phyloP scores from a whole-genome alignment of 2,113 vertebrate genomes.

The Nothocercus nigrocapillus region DNA sequence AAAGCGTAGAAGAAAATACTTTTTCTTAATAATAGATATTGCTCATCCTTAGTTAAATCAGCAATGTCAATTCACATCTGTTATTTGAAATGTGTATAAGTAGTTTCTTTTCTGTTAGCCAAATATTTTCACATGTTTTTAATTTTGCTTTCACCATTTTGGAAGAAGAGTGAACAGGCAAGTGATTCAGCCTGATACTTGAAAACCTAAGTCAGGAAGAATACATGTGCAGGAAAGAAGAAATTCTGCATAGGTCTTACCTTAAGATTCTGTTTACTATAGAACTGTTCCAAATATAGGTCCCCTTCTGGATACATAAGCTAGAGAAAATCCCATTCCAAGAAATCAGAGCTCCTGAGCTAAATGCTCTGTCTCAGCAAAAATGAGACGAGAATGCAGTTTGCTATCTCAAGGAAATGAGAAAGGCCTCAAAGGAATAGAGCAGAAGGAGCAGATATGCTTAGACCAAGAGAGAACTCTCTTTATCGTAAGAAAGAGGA shows the following conservation, averaged over 20 bases:
- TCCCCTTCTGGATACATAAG: background rate
- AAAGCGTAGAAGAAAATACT: background rate
- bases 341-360: background rate
- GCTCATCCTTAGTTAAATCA: background rate
- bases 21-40: background rate
- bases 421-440: background rate
- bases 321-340: background rate
- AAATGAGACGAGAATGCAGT: background rate
- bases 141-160: slow-evolving; percentile 39
- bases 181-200: background rate
- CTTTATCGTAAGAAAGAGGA: background rate
- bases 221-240: background rate
- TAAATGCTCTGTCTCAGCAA: background rate
- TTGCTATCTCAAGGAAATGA: background rate
- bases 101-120: slow-evolving; percentile 10
- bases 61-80: slow-evolving; percentile 14
- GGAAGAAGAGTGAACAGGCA: background rate
- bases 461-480: background rate
- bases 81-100: slow-evolving; percentile 30
- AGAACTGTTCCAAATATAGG: background rate
- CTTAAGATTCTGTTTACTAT: background rate
- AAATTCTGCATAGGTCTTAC: background rate
- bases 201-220: background rate
- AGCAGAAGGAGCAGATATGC: background rate
- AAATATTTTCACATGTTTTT: slow-evolving; percentile 46